Conservation (phyloP, 2,113 vertebrate species). For the Athene noctua region DNA sequence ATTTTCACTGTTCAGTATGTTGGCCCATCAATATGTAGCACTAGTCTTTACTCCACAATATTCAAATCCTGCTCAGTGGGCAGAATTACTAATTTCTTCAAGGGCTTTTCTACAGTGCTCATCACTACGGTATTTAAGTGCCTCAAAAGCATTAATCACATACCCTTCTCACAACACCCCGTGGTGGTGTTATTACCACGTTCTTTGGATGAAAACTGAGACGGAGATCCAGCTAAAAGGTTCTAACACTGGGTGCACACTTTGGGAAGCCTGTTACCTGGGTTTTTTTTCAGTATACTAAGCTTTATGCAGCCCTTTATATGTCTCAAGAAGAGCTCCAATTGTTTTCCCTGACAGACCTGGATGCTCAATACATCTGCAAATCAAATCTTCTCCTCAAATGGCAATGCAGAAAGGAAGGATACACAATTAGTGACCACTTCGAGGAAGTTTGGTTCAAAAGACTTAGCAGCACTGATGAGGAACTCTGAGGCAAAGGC, state of each 20-base stretch:
- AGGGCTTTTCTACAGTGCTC: background rate
- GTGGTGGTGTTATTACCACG: background rate
- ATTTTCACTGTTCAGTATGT: background rate
- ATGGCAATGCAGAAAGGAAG: background rate
- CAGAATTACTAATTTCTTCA: slow-evolving; percentile 3
- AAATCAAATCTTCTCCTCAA: background rate
- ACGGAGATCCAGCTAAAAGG: background rate
- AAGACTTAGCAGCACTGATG: background rate
- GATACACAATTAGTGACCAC: background rate
- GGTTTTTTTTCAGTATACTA: background rate
- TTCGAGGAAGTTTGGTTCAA: background rate
- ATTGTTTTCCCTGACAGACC: background rate
- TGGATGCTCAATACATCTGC: background rate
- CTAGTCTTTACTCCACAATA: background rate
- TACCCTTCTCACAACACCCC: background rate
- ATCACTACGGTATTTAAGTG: background rate
- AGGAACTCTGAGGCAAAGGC: background rate
- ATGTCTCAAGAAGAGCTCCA: background rate
- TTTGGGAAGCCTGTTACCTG: slow-evolving; percentile 6
- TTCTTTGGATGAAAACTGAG: background rate
- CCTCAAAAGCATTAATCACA: slow-evolving; percentile 10
- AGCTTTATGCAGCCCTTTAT: background rate
- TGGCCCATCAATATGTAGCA: background rate
- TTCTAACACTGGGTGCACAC: background rate
- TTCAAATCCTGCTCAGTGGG: background rate